Conservation (phyloP, 2,888 invertebrate genomes). For the Eilema depressum region DNA sequence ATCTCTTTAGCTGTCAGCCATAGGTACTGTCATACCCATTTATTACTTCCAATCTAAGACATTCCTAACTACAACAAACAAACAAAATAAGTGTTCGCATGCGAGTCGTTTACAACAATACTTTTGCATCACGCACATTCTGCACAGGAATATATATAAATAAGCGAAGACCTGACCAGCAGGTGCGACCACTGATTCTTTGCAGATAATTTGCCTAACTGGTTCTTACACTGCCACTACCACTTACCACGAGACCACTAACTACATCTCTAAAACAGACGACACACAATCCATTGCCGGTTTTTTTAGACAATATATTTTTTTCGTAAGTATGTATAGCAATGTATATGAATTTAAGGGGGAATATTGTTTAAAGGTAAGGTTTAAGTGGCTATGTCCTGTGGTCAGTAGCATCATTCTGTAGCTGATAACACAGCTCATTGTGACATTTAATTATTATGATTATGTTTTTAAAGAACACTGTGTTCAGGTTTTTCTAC, state of each 20-base stretch:
- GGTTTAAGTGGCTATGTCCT: constrained; percentile 22
- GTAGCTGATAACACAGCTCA: constrained; percentile 70
- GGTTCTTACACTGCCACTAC: constrained; percentile 77
- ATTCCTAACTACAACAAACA: constrained; percentile 44
- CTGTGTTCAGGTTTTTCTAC: constrained; percentile 53
- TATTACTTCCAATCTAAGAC: constrained; percentile 38
- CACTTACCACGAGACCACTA: constrained; percentile 36
- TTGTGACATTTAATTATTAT: constrained; percentile 78
- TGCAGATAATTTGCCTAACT: constrained; percentile 84
- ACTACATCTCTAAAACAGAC: not conserved
- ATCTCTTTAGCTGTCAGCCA: constrained; percentile 16
- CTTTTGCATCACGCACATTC: constrained; percentile 53
- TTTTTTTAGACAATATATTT: not conserved
- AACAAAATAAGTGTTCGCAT: constrained; percentile 40
- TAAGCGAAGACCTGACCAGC: constrained; percentile 67
- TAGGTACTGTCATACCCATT: constrained; percentile 23
- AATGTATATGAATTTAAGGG: constrained; percentile 21
- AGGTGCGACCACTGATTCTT: constrained; percentile 81
- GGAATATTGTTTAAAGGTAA: not conserved
- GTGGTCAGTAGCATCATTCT: constrained; percentile 68
- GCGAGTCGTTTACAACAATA: constrained; percentile 53
- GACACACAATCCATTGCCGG: not conserved
- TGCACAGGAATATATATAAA: constrained; percentile 56
- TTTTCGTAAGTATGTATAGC: not conserved
- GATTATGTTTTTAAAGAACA: constrained; percentile 76